Percentiles rank a stretch among this genome's conserved stretches.
Evolutionary conservation across 2,888 invertebrate species (phyloP).

Genomic region (Pyrgus malvae): DNA sequence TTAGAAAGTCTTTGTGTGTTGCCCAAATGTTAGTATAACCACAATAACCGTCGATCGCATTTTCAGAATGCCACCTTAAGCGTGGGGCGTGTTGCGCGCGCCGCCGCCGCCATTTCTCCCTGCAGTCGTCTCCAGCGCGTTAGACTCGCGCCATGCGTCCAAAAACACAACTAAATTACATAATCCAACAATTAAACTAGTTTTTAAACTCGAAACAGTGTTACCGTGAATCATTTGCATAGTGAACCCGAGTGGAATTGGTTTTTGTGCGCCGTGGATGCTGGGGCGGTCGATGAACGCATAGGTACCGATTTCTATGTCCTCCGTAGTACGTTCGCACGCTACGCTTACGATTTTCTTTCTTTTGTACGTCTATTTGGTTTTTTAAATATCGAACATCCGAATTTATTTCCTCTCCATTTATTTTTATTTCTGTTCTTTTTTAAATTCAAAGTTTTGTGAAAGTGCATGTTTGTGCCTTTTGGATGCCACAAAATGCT

Average conservation of each 20-base stretch:
- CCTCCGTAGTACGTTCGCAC: conserved; percentile 23
- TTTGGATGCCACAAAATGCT: background rate
- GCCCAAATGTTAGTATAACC: background rate
- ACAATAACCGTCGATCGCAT: conserved; percentile 21
- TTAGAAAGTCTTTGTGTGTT: background rate
- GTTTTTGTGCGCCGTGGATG: conserved; percentile 31
- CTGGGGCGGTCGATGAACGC: conserved; percentile 34
- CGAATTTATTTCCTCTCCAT: conserved; percentile 27
- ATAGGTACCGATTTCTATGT: conserved; percentile 33
- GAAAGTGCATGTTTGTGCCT: conserved; percentile 9
- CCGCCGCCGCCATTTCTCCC: conserved; percentile 70
- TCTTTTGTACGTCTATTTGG: background rate
- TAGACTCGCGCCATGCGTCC: conserved; percentile 65
- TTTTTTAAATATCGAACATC: conserved; percentile 20
- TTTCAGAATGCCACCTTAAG: conserved; percentile 43
- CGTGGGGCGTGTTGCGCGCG: conserved; percentile 76
- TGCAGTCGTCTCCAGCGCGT: conserved; percentile 71
- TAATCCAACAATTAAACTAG: conserved; percentile 43
- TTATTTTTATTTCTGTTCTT: conserved; percentile 16
- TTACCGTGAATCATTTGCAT: conserved; percentile 33
- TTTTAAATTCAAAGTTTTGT: conserved; percentile 3
- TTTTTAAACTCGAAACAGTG: conserved; percentile 25
- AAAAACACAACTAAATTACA: conserved; percentile 54
- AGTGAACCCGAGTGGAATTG: conserved; percentile 32
- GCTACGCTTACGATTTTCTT: conserved; percentile 31